Percentiles rank a stretch among this genome's conserved stretches.
Evolutionary conservation across 2,888 invertebrate species (phyloP).

Genomic region (Drosophila planitibia): DNA sequence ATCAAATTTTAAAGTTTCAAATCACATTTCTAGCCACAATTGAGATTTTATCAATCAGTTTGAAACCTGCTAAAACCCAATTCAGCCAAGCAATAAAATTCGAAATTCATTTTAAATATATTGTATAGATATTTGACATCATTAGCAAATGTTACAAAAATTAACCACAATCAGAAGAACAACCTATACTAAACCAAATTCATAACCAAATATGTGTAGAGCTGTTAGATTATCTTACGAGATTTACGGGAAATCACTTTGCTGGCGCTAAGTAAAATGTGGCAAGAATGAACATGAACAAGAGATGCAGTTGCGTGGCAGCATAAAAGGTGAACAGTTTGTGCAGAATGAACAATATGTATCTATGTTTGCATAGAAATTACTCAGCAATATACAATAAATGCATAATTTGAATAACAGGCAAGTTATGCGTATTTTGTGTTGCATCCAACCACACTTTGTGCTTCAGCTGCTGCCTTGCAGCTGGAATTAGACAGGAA

Average conservation of each 20-base stretch:
- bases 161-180: neutral
- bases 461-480: constrained; percentile 32
- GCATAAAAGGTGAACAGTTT: constrained; percentile 4
- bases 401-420: constrained; percentile 44
- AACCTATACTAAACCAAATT: neutral
- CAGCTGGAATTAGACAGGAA: constrained; percentile 66
- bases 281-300: neutral
- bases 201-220: neutral
- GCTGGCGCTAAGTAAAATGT: neutral
- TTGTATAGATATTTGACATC: neutral
- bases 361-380: neutral
- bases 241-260: constrained; percentile 17
- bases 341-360: neutral
- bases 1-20: neutral
- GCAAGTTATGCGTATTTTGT: constrained; percentile 1
- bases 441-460: constrained; percentile 37
- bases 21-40: neutral
- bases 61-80: no score
- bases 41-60: neutral
- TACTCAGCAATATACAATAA: neutral
- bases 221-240: neutral
- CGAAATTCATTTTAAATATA: neutral
- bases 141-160: constrained; percentile 2
- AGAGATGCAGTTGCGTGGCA: constrained; percentile 14
- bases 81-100: neutral